These are phyloP conservation scores for Ciconia nigra DNA, from an alignment of 2,797 vertebrate species.

Conservation along the genomic window DNA sequence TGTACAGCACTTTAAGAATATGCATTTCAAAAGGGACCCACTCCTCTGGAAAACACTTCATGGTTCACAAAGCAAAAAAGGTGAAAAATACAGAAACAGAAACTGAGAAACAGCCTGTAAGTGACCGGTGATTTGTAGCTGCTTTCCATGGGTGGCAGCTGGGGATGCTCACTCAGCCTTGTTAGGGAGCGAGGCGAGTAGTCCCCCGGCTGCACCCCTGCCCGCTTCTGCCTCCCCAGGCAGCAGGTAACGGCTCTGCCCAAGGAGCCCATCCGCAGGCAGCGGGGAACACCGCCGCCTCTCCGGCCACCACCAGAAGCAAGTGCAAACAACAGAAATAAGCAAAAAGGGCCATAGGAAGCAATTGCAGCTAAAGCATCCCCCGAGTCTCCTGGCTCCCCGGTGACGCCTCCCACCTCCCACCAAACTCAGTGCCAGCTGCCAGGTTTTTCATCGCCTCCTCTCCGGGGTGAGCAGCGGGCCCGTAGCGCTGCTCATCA, in stretches of 20 bases:
- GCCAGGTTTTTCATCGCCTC: background rate
- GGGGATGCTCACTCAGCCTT: background rate
- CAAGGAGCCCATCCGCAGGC: background rate
- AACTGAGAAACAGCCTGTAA: background rate
- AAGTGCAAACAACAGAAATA: background rate
- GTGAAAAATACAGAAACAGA: background rate
- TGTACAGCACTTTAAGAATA: constrained; percentile 8
- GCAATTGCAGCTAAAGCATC: background rate
- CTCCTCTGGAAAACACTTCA: constrained; percentile 33
- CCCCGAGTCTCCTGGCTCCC: background rate
- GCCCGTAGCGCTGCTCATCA: background rate
- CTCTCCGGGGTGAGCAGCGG: background rate
- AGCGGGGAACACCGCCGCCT: rapidly evolving
- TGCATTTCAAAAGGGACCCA: constrained; percentile 43
- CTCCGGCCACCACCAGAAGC: background rate
- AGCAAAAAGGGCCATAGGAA: background rate
- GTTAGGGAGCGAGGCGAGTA: background rate
- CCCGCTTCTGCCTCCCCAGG: background rate
- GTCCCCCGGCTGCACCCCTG: background rate
- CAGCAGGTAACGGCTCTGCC: background rate
- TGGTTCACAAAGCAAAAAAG: constrained; percentile 23
- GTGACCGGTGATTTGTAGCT: background rate
- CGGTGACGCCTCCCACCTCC: background rate
- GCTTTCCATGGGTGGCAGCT: rapidly evolving
- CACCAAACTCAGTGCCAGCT: background rate